Base-by-base conservation (phyloP, 2,113 vertebrate species). In the Pogona vitticeps region DNA sequence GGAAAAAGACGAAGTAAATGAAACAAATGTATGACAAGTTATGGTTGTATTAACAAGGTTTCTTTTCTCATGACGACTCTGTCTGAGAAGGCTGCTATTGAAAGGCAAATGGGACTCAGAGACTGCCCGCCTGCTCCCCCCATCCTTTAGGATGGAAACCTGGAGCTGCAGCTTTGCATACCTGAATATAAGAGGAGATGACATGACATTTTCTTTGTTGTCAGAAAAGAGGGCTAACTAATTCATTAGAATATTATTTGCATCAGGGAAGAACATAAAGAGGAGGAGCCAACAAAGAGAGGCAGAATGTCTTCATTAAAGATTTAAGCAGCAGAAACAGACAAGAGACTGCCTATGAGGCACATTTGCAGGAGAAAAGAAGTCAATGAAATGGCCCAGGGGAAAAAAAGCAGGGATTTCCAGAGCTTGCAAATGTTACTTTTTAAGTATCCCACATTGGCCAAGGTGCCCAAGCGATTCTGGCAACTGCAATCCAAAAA, bases 261-360 rank as follows among this genome's bases (percentile, higher is more conserved):
- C 63, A 59, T 40, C 80, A 52, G 56, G 40, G 28, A 71, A 77
- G 58, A 72, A 15, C 52, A 79, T 28, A 80, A 26, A 72, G 68
- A 75, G 68, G 85, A 79, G 80, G 73, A 87, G 82, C 40, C 23
- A 6, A 20, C 9, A 73, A 56, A 72, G 12, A 80, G 63, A 76
- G 36, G 31, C 63, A 77, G 72, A 71, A 79, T 63, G 21, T 72
- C 73, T 83, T 83, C 80, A 83, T 88, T 78, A 78, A 83, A 83
- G 65, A 78, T 79, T 68, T 83, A 78, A 88, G 31, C 40, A 84
- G 42, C 68, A 80, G 40, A 80, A 73, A 80, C 79, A 68, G 59
- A 76, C 33, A 10, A 68, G 42, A 58, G 46, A 42, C 70, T 33
- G 46, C 63, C 28, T 67, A 33, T 13, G 31, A 58, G 70, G 71